Base-by-base conservation (phyloP, 2,113 vertebrate species). In the Psammodynastes pulverulentus region DNA sequence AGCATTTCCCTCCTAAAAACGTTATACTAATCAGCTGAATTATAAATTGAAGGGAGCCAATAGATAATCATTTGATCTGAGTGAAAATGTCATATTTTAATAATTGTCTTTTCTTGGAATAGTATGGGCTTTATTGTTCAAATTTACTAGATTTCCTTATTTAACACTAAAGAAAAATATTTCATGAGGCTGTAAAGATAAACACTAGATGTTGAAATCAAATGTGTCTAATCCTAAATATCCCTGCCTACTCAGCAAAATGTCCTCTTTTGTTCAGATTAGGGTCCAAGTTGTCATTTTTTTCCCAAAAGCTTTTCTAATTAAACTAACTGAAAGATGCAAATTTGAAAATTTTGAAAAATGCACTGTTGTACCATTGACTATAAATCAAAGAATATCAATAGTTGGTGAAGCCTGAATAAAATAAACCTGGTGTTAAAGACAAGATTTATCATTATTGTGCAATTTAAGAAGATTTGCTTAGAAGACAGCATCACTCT, bases 21-120 rank as follows among this genome's bases (percentile, higher is more conserved):
- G 54, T 90, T 94, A 94, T 87, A 93, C 90, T 93, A 91, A 88
- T 84, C 51, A 91, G 94, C 86, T 53, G 46, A 34, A 0, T 3
- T 88, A 3, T 0, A 5, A n/a, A 72, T 39, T 84, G 87, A 13
- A 51, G 92, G 93, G 88, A 3, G 15, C 3, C 3, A 12, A 79
- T 5, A 4, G 10, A 93, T 88, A 88, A 58, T 1, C 5, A 7
- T 92, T 89, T 91, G 17, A 86, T 43, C 85, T 62, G 89, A 92
- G 15, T 21, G 34, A 52, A 94, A 86, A 84, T 89, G 56, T 94
- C 72, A 12, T 5, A 85, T 90, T 53, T 86, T 86, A 43, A 84
- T 79, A 17, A 26, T 24, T 3, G 34, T n/a, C 67, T 92, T 88
- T 21, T 52, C 91, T 23, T 89, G 79, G 87, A 89, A 72, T 79